phyloP scores from a whole-genome alignment of 2,797 vertebrate genomes.

The Stomatorhinus walkeri region DNA sequence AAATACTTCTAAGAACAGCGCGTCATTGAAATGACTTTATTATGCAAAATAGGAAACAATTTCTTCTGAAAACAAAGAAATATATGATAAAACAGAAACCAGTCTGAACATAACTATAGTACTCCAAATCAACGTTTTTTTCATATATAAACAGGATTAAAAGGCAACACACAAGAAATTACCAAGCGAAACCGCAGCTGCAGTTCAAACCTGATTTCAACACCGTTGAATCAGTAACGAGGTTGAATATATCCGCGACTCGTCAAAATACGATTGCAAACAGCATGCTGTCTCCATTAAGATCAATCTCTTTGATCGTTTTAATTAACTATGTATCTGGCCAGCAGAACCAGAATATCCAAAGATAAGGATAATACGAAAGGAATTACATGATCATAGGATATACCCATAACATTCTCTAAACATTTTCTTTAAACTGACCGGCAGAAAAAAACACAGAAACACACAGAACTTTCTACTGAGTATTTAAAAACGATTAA shows the following conservation, averaged over 20 bases:
- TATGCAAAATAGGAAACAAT: slow-evolving; percentile 20
- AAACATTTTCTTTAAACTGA: slow-evolving; percentile 65
- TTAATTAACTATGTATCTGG: slow-evolving; percentile 75
- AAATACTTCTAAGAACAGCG: background rate
- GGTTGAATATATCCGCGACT: slow-evolving; percentile 59
- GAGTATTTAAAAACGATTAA: background rate
- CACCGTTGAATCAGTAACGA: slow-evolving; percentile 75
- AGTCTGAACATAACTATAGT: slow-evolving; percentile 17
- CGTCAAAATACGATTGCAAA: slow-evolving; percentile 67
- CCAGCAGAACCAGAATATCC: slow-evolving; percentile 81
- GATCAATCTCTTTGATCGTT: slow-evolving; percentile 63
- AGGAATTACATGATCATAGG: slow-evolving; percentile 48
- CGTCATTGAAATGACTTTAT: slow-evolving; percentile 17
- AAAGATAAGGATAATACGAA: slow-evolving; percentile 53
- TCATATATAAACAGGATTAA: background rate
- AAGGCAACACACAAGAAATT: slow-evolving; percentile 4
- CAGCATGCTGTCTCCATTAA: slow-evolving; percentile 66
- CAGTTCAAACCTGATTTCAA: slow-evolving; percentile 33
- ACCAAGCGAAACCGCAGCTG: slow-evolving; percentile 16
- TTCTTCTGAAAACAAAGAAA: slow-evolving; percentile 17
- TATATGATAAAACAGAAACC: slow-evolving; percentile 22
- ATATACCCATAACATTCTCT: slow-evolving; percentile 44
- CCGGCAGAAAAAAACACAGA: slow-evolving; percentile 56
- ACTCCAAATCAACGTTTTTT: background rate
- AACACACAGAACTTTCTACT: slow-evolving; percentile 22